These are phyloP conservation scores for Bilobella aurantiaca DNA, from an alignment of 1,140 invertebrate species.

Conservation along the genomic window DNA sequence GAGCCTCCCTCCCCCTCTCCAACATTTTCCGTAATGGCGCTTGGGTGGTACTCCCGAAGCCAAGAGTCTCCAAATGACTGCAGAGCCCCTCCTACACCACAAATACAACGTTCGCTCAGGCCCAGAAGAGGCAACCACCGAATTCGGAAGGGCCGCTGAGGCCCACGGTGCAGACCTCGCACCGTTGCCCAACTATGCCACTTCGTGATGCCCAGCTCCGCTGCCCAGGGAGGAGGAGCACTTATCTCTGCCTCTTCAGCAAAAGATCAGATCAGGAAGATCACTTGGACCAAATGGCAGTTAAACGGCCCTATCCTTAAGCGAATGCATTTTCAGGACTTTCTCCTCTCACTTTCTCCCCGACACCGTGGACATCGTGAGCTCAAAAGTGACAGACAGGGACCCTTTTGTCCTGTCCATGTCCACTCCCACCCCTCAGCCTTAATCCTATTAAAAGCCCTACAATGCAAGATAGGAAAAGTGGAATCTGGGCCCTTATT, in stretches of 20 bases:
- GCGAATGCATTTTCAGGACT: not conserved
- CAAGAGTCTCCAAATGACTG: slow-evolving; percentile 24
- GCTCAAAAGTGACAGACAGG: not conserved
- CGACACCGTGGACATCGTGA: not conserved
- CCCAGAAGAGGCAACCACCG: too few species aligned
- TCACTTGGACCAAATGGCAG: not conserved
- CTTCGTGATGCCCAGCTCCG: not conserved
- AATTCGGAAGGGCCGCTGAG: too few species aligned
- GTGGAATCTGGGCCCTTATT: not conserved
- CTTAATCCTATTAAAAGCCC: slow-evolving; percentile 2
- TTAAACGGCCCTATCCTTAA: not conserved
- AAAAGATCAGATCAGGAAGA: not conserved
- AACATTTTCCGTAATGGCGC: slow-evolving; percentile 28
- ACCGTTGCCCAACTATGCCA: not conserved
- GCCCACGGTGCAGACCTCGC: too few species aligned
- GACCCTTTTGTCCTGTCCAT: not conserved
- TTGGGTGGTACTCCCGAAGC: slow-evolving; percentile 29
- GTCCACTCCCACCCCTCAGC: not conserved
- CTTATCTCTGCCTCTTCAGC: slow-evolving; percentile 6
- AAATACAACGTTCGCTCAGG: not conserved
- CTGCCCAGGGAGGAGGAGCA: too few species aligned
- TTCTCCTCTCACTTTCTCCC: not conserved
- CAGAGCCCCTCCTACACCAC: slow-evolving; percentile 7
- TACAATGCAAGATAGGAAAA: not conserved
- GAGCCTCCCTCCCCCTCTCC: not conserved